Evolutionary conservation across 2,113 vertebrate genomes (phyloP), one percentile per base, ranked within the genome.

Genomic region (Otis tarda): DNA sequence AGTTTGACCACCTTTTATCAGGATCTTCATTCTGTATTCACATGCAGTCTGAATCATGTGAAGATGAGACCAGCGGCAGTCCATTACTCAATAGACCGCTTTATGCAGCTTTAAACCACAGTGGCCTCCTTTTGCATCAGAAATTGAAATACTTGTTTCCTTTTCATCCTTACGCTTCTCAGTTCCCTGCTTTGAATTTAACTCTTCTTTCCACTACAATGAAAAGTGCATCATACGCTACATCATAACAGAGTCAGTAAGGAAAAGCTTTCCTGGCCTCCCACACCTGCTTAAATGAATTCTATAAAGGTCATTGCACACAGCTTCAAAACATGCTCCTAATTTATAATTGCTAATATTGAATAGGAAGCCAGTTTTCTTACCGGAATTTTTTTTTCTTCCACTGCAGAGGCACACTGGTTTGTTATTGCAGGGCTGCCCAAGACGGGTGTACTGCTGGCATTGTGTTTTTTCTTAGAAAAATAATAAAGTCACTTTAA

Each of bases 321-420:
- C 37, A n/a, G 6, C 27, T 18, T 59, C 25, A 21, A 63, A 60
- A 41, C 43, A 35, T 0, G 8, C 9, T 73, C 41, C 39, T 31
- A 5, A 59, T 77, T 85, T 41, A 3, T 7, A 68, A 71, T 8
- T 45, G 35, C 24, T 76, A 45, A 41, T 14, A 68, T 3, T 25
- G 35, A 94, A 59, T 4, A 74, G 21, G 17, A 77, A 89, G 22
- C 0, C 27, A 79, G 16, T n/a, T 94, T 97, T 80, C 97, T 98
- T 96, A 98, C 97, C 95, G 97, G 95, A 68, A 97, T 94, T 97
- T 97, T 97, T 95, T 98, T 98, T 94, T 98, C 97, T 78, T 98
- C 97, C 95, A 89, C 94, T 92, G 96, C 95, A 96, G 96, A 97
- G 95, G 96, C 95, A 97, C 94, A 97, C 95, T 97, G 97, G 94